Evolutionary conservation across 2,797 vertebrate species (phyloP).

Genomic region (Alauda arvensis): DNA sequence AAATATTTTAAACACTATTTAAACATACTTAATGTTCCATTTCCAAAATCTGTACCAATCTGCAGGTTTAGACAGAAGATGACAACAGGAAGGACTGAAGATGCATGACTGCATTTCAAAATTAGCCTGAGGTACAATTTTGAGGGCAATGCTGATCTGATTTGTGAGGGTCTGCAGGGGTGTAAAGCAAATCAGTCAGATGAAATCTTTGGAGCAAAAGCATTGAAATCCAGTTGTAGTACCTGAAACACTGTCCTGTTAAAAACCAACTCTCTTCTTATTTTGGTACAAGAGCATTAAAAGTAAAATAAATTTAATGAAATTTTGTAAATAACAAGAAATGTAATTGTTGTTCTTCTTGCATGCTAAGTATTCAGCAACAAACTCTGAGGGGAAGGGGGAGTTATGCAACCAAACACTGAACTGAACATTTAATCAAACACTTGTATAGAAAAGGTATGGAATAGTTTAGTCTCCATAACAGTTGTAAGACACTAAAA

Average conservation of each 20-base stretch:
- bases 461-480: slow-evolving; percentile 20
- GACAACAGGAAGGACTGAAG: neutral
- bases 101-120: neutral
- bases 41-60: neutral
- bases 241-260: neutral
- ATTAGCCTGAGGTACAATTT: neutral
- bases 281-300: neutral
- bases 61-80: slow-evolving; percentile 15
- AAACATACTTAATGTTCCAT: slow-evolving; percentile 6
- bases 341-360: neutral
- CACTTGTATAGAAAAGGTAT: neutral
- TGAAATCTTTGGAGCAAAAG: slow-evolving; percentile 33
- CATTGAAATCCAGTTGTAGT: neutral
- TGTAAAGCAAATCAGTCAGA: neutral
- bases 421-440: neutral
- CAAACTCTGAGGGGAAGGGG: slow-evolving; percentile 5
- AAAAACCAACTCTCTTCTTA: neutral
- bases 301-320: neutral
- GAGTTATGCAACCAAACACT: neutral
- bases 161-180: neutral
- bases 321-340: neutral
- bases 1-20: neutral
- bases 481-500: slow-evolving; percentile 46
- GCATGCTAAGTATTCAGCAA: slow-evolving; percentile 18
- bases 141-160: neutral